A percentile compares a stretch with the other conserved stretches of the same genome.
These are phyloP conservation scores for Macquaria australasica DNA, from an alignment of 2,113 vertebrate genomes.

Conservation along the genomic window DNA sequence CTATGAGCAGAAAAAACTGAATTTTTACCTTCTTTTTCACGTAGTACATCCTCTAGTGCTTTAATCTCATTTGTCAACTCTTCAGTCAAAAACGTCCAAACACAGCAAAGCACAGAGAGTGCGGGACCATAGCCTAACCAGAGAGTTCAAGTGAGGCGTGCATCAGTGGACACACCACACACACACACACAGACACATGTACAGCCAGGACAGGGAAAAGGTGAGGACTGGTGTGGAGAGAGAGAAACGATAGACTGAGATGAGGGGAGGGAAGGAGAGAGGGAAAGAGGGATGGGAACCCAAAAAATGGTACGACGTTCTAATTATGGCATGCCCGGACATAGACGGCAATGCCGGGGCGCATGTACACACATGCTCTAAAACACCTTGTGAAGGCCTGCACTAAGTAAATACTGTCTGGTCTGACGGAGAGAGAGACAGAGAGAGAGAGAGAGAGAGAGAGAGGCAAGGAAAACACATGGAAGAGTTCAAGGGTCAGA, in stretches of 20 bases:
- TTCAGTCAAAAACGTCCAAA: constrained; percentile 67
- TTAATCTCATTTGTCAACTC: constrained; percentile 61
- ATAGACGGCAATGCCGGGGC: constrained; percentile 80
- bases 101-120: constrained; percentile 42
- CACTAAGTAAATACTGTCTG: constrained; percentile 80
- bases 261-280: constrained; percentile 59
- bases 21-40: constrained; percentile 85
- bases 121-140: constrained; percentile 54
- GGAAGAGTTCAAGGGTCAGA: constrained; percentile 75
- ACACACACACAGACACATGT: constrained; percentile 38
- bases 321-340: constrained; percentile 87
- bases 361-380: constrained; percentile 84
- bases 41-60: constrained; percentile 83
- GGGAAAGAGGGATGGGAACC: constrained; percentile 80
- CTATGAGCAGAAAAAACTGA: constrained; percentile 24
- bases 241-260: constrained; percentile 68
- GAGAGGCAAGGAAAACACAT: constrained; percentile 32
- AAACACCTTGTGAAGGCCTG: constrained; percentile 81
- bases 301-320: constrained; percentile 82
- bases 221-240: constrained; percentile 67
- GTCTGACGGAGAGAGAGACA: constrained; percentile 49
- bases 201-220: constrained; percentile 65
- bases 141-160: constrained; percentile 64
- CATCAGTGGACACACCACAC: constrained; percentile 62
- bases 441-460: constrained; percentile 6